phyloP scores from a whole-genome alignment of 2,113 vertebrate genomes.

The Bagarius yarrelli region DNA sequence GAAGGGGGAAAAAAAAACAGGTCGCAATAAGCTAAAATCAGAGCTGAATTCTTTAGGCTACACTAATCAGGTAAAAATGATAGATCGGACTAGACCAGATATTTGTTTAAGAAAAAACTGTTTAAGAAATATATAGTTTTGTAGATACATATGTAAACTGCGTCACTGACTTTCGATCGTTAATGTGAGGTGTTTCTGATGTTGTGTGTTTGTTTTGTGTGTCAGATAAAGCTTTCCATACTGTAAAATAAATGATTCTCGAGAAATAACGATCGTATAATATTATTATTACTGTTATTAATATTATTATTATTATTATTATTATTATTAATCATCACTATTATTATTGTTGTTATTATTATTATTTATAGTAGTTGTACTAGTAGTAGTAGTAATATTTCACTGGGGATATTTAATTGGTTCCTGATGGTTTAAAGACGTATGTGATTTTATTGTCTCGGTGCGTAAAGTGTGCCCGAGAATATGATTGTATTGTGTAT shows the following conservation, averaged over 20 bases:
- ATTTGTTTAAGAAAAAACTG: neutral
- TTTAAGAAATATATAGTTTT: neutral
- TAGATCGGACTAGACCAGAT: neutral
- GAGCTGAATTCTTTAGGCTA: neutral
- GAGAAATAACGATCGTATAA: too few relatives aligned
- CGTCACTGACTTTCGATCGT: neutral
- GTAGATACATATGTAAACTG: neutral
- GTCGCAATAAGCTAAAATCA: neutral
- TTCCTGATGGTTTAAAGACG: neutral
- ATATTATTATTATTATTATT: neutral
- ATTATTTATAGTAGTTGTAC: neutral
- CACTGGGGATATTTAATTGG: neutral
- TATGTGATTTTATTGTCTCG: neutral
- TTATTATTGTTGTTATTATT: neutral
- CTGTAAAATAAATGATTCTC: neutral
- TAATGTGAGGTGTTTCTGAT: neutral
- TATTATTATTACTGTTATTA: neutral
- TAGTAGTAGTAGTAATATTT: neutral
- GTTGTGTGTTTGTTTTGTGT: neutral
- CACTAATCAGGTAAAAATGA: constrained; percentile 3
- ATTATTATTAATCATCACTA: neutral
- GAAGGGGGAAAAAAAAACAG: neutral
- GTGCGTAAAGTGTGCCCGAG: neutral
- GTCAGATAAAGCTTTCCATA: neutral
- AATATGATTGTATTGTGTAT: constrained; percentile 52